Evolutionary conservation across 2,113 vertebrate genomes (phyloP).

Genomic region (Delphinapterus leucas): DNA sequence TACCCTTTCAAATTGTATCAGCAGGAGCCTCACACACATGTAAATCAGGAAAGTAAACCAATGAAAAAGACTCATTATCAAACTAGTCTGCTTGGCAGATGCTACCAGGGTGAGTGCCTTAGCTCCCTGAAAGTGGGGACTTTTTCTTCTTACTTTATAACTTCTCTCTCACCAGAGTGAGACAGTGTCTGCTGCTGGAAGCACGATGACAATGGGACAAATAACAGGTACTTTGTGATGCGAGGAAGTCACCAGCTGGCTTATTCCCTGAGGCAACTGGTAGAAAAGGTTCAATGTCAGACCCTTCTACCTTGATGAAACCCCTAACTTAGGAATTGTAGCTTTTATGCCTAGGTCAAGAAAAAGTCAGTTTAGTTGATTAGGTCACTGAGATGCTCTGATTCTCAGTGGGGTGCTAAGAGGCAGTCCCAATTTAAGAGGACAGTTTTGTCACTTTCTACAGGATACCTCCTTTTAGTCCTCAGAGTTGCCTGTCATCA

Average conservation of each 20-base stretch:
- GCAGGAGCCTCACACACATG: neutral
- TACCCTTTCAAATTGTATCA: neutral
- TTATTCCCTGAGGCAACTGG: slow-evolving; percentile 12
- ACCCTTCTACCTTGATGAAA: slow-evolving; percentile 16
- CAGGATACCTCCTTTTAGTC: neutral
- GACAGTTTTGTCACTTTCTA: slow-evolving; percentile 11
- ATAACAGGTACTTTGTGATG: neutral
- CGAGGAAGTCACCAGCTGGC: neutral
- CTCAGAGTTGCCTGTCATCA: neutral
- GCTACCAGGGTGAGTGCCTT: neutral
- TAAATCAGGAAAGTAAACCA: slow-evolving; percentile 19
- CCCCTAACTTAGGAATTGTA: neutral
- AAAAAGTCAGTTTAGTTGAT: neutral
- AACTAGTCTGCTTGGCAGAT: neutral
- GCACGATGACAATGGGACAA: neutral
- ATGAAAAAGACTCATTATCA: slow-evolving; percentile 1
- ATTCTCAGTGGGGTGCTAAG: slow-evolving; percentile 22
- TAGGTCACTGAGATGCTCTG: neutral
- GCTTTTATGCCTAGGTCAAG: neutral
- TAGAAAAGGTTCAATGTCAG: slow-evolving; percentile 8
- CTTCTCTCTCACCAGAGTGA: slow-evolving; percentile 1
- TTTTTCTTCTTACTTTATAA: neutral
- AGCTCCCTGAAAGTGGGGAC: neutral
- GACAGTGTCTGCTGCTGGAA: neutral
- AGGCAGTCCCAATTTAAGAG: neutral